Evolutionary conservation across 2,888 invertebrate species (phyloP).

Genomic region (Timema cristinae): DNA sequence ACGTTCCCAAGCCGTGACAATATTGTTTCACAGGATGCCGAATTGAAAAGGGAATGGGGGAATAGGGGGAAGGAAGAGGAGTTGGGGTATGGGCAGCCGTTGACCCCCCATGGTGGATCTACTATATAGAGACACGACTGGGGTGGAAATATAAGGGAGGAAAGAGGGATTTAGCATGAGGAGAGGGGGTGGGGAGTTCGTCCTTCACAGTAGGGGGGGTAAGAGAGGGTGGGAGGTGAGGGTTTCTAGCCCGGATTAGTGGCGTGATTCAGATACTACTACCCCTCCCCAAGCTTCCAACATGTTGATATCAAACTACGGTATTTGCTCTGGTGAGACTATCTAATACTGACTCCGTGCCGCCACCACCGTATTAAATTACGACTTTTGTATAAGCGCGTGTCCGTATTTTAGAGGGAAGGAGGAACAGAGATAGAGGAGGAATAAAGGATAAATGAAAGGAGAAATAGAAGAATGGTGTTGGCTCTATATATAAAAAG

Average conservation of each 20-base stretch:
- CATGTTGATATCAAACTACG: conserved; percentile 5
- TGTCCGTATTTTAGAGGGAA: no score
- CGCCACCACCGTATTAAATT: no score
- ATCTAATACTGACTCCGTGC: no score
- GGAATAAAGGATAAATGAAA: no score
- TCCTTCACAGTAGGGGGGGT: no score
- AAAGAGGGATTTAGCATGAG: not conserved
- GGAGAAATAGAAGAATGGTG: no score
- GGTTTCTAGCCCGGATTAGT: conserved; percentile 5
- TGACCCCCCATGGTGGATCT: conserved; percentile 26
- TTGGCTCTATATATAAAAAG: no score
- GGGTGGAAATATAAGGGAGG: conserved; percentile 18
- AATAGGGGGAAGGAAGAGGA: no score
- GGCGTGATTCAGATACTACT: conserved; percentile 22
- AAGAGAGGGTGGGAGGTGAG: no score
- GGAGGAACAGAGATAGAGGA: no score
- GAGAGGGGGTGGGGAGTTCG: conserved; percentile 12
- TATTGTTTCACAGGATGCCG: conserved; percentile 33
- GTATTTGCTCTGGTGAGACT: not conserved
- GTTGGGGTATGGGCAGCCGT: not conserved
- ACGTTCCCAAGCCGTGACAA: conserved; percentile 31
- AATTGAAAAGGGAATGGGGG: conserved; percentile 12
- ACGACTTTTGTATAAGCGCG: no score
- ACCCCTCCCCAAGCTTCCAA: no score
- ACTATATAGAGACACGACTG: not conserved